Conservation (phyloP, 2,888 invertebrate genomes). For the Calameuta filiformis region DNA sequence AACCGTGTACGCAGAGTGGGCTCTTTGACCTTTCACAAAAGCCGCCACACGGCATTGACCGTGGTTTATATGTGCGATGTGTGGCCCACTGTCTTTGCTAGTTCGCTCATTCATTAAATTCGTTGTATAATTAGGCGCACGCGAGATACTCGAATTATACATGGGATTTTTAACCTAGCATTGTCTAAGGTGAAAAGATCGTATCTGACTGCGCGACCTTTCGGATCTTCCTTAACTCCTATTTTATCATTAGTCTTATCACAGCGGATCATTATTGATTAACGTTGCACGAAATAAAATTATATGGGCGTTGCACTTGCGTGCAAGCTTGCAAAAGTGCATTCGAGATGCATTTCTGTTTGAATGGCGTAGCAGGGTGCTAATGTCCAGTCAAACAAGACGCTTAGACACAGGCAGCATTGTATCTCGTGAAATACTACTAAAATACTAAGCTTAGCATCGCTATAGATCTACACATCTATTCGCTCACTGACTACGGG, state of each 20-base stretch:
- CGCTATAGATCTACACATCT: background rate
- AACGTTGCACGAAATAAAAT: background rate
- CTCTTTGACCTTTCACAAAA: constrained; percentile 61
- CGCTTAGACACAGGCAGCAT: background rate
- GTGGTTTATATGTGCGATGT: constrained; percentile 62
- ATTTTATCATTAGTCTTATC: background rate
- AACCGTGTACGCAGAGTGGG: constrained; percentile 30
- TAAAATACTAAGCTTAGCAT: background rate
- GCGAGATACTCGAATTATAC: constrained; percentile 29
- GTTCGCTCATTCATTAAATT: constrained; percentile 65
- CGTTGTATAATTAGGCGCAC: constrained; percentile 64
- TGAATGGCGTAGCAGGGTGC: constrained; percentile 10
- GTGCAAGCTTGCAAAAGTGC: background rate
- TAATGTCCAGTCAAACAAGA: constrained; percentile 19
- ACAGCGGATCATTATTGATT: background rate
- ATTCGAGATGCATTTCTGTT: background rate
- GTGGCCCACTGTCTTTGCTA: constrained; percentile 62
- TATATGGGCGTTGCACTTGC: background rate
- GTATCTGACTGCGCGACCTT: background rate
- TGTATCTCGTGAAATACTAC: background rate
- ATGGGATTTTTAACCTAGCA: background rate
- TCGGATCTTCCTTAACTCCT: background rate
- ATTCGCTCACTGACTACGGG: background rate
- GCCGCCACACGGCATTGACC: constrained; percentile 65
- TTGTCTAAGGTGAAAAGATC: background rate